phyloP scores from a whole-genome alignment of 2,888 invertebrate species.

The Andrena haemorrhoa region DNA sequence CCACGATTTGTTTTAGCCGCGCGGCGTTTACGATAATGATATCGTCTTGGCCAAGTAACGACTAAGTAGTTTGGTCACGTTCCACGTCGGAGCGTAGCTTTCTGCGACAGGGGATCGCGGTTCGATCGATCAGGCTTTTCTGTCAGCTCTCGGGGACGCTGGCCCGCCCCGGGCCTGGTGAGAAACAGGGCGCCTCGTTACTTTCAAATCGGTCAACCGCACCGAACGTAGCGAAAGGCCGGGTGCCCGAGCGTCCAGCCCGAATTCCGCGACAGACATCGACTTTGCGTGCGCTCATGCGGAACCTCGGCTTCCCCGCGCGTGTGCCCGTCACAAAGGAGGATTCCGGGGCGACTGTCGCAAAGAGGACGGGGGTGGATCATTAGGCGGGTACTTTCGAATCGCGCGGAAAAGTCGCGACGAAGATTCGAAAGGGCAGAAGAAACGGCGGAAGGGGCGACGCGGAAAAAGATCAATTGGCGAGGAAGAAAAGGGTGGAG shows the following conservation, averaged over 20 bases:
- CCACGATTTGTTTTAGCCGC: constrained; percentile 57
- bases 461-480: constrained; percentile 14
- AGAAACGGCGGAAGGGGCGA: constrained; percentile 21
- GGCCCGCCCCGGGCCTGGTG: constrained; percentile 41
- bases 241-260: constrained; percentile 39
- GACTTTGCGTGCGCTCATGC: constrained; percentile 67
- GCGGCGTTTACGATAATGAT: constrained; percentile 58
- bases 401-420: constrained; percentile 48
- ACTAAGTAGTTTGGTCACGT: constrained; percentile 62
- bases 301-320: constrained; percentile 63
- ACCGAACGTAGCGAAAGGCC: constrained; percentile 64
- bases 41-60: constrained; percentile 51
- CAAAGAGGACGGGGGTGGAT: constrained; percentile 63
- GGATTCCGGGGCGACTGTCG: constrained; percentile 49
- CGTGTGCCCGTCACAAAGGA: constrained; percentile 68
- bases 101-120: constrained; percentile 40
- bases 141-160: constrained; percentile 22
- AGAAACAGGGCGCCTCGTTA: constrained; percentile 66
- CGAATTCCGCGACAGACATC: constrained; percentile 71
- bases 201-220: constrained; percentile 69
- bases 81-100: constrained; percentile 20
- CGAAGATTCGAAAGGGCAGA: constrained; percentile 41
- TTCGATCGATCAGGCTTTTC: constrained; percentile 59
- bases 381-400: constrained; percentile 65
- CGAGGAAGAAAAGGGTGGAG: constrained; percentile 21